Conservation (phyloP, 2,113 vertebrate species). For the Ophiodon elongatus region DNA sequence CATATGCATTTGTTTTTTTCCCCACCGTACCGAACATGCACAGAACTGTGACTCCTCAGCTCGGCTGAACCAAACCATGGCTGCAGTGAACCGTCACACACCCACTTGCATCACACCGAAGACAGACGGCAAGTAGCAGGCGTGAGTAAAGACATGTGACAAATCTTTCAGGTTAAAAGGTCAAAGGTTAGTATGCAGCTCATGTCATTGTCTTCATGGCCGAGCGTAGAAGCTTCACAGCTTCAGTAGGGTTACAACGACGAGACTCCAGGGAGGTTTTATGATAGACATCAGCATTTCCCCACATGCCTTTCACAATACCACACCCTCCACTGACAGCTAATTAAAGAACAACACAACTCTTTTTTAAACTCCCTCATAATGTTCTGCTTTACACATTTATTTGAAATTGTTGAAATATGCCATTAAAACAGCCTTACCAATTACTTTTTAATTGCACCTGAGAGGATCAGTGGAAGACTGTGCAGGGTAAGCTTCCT, state of each 20-base stretch:
- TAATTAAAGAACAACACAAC: slow-evolving; percentile 67
- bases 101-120: too few species aligned
- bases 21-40: too few species aligned
- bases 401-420: slow-evolving; percentile 51
- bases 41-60: too few species aligned
- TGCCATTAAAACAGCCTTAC: slow-evolving; percentile 51
- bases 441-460: slow-evolving; percentile 75
- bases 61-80: too few species aligned
- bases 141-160: neutral
- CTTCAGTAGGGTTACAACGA: neutral
- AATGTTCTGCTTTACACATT: slow-evolving; percentile 51
- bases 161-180: slow-evolving; percentile 2
- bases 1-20: too few species aligned
- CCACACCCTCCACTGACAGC: slow-evolving; percentile 29
- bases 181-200: neutral
- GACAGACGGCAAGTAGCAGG: neutral
- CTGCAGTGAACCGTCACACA: too few species aligned
- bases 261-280: slow-evolving; percentile 18
- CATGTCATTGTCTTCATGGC: neutral
- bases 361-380: slow-evolving; percentile 53
- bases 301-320: slow-evolving; percentile 24
- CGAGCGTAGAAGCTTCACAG: neutral
- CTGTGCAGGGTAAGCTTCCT: slow-evolving; percentile 23
- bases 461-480: slow-evolving; percentile 58
- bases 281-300: slow-evolving; percentile 32